These are phyloP conservation scores for Liparis tanakae DNA, from an alignment of 2,797 vertebrate species.

Conservation along the genomic window DNA sequence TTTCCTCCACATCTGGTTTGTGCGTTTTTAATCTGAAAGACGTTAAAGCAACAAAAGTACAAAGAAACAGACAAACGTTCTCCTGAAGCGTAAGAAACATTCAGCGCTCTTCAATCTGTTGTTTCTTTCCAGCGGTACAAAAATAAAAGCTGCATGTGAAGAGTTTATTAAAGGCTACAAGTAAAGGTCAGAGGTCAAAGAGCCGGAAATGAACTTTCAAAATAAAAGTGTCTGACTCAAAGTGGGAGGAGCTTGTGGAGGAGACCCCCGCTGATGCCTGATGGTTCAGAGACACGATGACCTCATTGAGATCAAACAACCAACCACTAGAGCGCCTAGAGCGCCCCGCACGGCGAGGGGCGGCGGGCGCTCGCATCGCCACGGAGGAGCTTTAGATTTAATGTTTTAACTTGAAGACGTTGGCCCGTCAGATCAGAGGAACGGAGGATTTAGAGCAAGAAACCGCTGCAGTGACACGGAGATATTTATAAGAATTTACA, in stretches of 20 bases:
- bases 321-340: too few relatives aligned
- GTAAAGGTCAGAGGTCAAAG: not conserved
- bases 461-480: constrained; percentile 56
- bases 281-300: too few relatives aligned
- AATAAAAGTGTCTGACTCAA: not conserved
- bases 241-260: not conserved
- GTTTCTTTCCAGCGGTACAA: constrained; percentile 3
- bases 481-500: constrained; percentile 82
- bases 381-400: too few relatives aligned
- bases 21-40: constrained; percentile 27
- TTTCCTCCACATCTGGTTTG: constrained; percentile 14
- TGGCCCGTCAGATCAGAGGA: not conserved
- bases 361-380: too few relatives aligned
- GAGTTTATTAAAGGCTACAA: not conserved
- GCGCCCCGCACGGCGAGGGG: too few relatives aligned
- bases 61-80: constrained; percentile 10
- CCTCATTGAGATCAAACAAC: too few relatives aligned
- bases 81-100: not conserved
- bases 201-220: not conserved
- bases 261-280: too few relatives aligned
- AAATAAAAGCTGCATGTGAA: constrained; percentile 31
- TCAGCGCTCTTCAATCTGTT: not conserved
- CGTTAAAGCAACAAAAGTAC: constrained; percentile 22
- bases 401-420: too few relatives aligned
- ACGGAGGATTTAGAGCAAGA: constrained; percentile 7